phyloP scores from a whole-genome alignment of 2,113 vertebrate species.

The Lutjanus erythropterus region DNA sequence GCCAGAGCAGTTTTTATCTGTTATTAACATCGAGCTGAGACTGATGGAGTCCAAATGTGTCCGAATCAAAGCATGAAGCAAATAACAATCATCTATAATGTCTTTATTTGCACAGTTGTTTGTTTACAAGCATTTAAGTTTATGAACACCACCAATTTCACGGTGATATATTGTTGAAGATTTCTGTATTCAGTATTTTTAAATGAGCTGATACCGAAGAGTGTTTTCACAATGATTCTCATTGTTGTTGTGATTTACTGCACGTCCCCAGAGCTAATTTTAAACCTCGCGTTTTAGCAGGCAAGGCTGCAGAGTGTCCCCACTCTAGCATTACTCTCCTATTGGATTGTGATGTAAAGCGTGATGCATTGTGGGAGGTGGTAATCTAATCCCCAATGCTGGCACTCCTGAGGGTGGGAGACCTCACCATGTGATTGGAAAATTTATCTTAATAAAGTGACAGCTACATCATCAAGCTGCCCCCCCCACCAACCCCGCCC shows the following conservation, averaged over 20 bases:
- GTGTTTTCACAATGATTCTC: constrained; percentile 2
- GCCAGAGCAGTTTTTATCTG: constrained; percentile 11
- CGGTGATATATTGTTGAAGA: neutral
- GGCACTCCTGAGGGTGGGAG: constrained; percentile 70
- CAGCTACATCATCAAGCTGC: constrained; percentile 62
- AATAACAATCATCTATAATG: neutral
- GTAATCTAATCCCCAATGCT: constrained; percentile 80
- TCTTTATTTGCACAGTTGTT: constrained; percentile 19
- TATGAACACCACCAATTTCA: constrained; percentile 29
- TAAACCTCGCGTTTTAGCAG: constrained; percentile 45
- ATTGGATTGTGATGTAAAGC: constrained; percentile 74
- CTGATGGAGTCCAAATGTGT: constrained; percentile 6
- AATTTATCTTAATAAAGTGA: constrained; percentile 81
- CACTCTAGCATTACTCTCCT: constrained; percentile 40
- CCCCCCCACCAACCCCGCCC: neutral
- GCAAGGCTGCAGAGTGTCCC: constrained; percentile 8
- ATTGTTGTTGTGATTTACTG: constrained; percentile 45
- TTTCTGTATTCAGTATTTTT: constrained; percentile 5
- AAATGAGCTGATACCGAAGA: constrained; percentile 35
- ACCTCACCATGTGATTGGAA: constrained; percentile 73
- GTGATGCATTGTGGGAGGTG: constrained; percentile 78
- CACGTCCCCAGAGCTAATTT: constrained; percentile 52
- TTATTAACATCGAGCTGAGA: constrained; percentile 20
- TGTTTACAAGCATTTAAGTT: constrained; percentile 14
- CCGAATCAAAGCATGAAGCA: constrained; percentile 32